Conservation (phyloP, 2,888 invertebrate genomes). For the Ctenicera cuprea region DNA sequence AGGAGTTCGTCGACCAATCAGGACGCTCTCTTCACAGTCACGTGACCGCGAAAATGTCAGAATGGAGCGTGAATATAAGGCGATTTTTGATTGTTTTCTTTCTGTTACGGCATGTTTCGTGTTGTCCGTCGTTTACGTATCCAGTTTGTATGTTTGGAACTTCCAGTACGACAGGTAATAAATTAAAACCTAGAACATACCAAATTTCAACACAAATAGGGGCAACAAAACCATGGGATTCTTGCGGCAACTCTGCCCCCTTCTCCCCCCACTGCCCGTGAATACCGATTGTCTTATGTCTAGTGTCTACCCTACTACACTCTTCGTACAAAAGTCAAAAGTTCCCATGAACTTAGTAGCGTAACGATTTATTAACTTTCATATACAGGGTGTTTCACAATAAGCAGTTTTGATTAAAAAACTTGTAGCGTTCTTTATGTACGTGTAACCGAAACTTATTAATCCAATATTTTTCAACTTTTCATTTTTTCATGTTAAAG, state of each 20-base stretch:
- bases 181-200: constrained; percentile 50
- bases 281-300: constrained; percentile 43
- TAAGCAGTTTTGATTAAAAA: not conserved
- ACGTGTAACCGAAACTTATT: too few relatives aligned
- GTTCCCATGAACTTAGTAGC: not conserved
- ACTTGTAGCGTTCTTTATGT: too few relatives aligned
- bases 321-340: constrained; percentile 32
- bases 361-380: constrained; percentile 11
- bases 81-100: constrained; percentile 74
- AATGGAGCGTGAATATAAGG: constrained; percentile 63
- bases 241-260: constrained; percentile 55
- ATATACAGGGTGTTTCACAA: not conserved
- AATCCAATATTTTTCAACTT: too few relatives aligned
- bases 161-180: constrained; percentile 83
- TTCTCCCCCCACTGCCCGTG: constrained; percentile 45
- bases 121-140: constrained; percentile 87
- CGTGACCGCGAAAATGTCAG: constrained; percentile 69
- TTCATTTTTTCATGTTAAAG: too few relatives aligned
- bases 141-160: constrained; percentile 92
- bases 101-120: constrained; percentile 85
- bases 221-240: constrained; percentile 55
- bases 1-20: constrained; percentile 64
- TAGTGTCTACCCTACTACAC: constrained; percentile 29
- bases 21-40: constrained; percentile 61
- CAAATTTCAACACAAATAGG: constrained; percentile 50